Conservation (phyloP, 2,888 invertebrate genomes). For the Xestia rhomboidea region DNA sequence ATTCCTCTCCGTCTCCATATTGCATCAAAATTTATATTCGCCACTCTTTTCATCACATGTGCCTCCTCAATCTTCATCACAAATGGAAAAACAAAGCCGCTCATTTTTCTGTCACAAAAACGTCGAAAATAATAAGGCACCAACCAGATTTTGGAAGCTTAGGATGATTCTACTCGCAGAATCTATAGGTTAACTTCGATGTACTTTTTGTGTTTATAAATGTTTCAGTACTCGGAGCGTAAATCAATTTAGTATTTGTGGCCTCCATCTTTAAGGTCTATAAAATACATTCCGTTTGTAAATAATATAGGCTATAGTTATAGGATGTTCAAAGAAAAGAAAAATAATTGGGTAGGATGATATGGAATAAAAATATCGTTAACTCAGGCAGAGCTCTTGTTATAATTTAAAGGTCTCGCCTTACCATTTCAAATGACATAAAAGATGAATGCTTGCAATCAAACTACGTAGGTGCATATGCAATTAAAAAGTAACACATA, state of each 20-base stretch:
- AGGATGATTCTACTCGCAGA: neutral
- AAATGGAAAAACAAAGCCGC: neutral
- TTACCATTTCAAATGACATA: conserved; percentile 24
- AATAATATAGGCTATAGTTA: neutral
- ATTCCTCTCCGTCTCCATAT: too few species aligned
- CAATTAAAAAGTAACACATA: conserved; percentile 39
- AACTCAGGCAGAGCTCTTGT: neutral
- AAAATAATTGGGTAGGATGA: neutral
- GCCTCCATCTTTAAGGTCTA: neutral
- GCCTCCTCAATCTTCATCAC: neutral
- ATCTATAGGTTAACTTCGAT: neutral
- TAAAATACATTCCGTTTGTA: neutral
- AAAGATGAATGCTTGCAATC: conserved; percentile 21
- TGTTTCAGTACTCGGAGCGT: neutral
- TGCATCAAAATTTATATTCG: neutral
- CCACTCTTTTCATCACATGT: neutral
- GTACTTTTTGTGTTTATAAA: neutral
- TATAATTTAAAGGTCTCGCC: neutral
- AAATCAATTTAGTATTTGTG: neutral
- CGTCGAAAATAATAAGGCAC: neutral
- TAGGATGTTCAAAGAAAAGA: neutral
- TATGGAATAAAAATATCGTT: conserved; percentile 29
- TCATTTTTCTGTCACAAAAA: neutral
- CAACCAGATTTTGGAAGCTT: neutral
- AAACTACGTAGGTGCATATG: neutral